Evolutionary conservation across 2,113 vertebrate genomes (phyloP).

Genomic region (Mobula birostris): DNA sequence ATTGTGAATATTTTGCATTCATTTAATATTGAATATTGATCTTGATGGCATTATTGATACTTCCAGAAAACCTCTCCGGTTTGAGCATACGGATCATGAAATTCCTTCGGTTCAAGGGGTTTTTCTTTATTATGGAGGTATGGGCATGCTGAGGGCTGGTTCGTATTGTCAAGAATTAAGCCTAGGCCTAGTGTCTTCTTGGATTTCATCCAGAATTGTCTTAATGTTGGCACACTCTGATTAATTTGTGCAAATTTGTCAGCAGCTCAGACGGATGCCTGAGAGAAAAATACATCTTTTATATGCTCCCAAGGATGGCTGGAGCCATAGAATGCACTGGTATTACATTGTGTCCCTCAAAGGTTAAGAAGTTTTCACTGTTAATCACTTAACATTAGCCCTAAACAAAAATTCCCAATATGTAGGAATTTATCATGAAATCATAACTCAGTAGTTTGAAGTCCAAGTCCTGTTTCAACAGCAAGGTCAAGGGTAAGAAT

Average conservation of each 20-base stretch:
- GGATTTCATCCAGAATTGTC: background rate
- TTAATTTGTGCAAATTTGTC: background rate
- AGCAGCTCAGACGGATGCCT: background rate
- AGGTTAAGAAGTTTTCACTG: background rate
- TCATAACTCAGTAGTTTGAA: background rate
- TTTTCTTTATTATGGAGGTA: background rate
- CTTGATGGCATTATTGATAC: background rate
- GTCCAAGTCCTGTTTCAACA: background rate
- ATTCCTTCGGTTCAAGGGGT: background rate
- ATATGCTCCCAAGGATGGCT: background rate
- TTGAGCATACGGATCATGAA: background rate
- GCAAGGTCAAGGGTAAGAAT: background rate
- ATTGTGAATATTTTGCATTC: background rate
- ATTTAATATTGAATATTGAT: slow-evolving; percentile 2
- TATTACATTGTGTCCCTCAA: background rate
- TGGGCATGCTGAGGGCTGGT: background rate
- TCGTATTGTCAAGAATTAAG: background rate
- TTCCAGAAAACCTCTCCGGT: background rate
- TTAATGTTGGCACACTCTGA: background rate
- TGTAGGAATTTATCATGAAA: background rate
- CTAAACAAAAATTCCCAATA: background rate
- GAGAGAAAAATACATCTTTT: background rate
- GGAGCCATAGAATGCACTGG: background rate
- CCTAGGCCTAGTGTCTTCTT: too few species aligned
- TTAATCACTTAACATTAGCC: background rate